Conservation (phyloP, 2,888 invertebrate species). For the Drosophila macrospina region DNA sequence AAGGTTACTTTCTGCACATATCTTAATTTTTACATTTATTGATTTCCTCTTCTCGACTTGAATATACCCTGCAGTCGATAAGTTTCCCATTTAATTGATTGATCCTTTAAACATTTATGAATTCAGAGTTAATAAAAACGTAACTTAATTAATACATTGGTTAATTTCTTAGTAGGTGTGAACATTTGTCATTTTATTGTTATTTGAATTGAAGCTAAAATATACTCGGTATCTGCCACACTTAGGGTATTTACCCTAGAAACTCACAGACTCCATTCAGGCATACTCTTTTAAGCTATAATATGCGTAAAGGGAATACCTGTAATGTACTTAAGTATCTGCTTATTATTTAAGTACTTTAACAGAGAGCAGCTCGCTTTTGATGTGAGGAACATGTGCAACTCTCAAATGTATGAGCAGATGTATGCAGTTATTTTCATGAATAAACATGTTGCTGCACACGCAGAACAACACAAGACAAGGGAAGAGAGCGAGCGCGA, state of each 20-base stretch:
- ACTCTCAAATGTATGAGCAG: constrained; percentile 2
- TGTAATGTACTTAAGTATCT: neutral
- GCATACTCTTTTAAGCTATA: neutral
- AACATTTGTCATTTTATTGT: too few species aligned
- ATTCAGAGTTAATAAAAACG: too few species aligned
- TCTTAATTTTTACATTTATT: too few species aligned
- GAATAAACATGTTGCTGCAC: constrained; percentile 55
- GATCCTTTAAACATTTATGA: too few species aligned
- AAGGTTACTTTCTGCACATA: too few species aligned
- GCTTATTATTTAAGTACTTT: constrained; percentile 12
- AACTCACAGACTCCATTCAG: neutral
- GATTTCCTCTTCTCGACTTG: too few species aligned
- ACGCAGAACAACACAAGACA: constrained; percentile 18
- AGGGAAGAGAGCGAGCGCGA: constrained; percentile 8
- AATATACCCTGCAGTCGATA: too few species aligned
- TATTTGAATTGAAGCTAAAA: too few species aligned
- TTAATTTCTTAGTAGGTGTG: too few species aligned
- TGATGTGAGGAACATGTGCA: constrained; percentile 7
- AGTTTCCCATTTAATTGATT: too few species aligned
- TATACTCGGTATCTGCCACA: too few species aligned
- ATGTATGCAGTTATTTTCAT: constrained; percentile 35
- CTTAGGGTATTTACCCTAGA: neutral
- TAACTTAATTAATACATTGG: too few species aligned
- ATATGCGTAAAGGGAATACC: neutral
- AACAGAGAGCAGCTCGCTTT: neutral